Evolutionary conservation across 2,797 vertebrate genomes (phyloP).

Genomic region (Catharus ustulatus): DNA sequence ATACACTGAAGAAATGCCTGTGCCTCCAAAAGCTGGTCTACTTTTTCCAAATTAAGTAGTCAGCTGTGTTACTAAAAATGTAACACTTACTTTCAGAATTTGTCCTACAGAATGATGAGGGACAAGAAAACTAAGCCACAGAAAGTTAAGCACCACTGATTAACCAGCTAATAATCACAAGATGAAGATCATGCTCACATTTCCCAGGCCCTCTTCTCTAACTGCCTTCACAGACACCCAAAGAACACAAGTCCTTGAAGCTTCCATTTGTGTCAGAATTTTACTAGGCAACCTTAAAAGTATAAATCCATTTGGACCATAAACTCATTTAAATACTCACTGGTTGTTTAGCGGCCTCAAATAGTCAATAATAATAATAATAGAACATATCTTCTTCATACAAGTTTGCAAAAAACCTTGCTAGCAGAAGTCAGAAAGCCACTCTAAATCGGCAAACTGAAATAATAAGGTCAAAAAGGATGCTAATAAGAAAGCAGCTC

Average conservation of each 20-base stretch:
- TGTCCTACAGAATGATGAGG: background rate
- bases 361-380: background rate
- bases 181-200: background rate
- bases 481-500: background rate
- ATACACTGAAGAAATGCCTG: background rate
- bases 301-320: background rate
- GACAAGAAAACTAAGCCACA: background rate
- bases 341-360: background rate
- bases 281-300: background rate
- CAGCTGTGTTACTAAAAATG: background rate
- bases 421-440: slow-evolving; percentile 34
- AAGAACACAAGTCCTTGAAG: background rate
- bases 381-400: background rate
- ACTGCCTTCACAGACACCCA: background rate
- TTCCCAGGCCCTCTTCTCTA: background rate
- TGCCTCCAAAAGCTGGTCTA: background rate
- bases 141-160: background rate
- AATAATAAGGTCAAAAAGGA: slow-evolving; percentile 23
- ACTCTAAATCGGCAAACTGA: slow-evolving; percentile 26
- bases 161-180: background rate
- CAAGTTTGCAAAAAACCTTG: slow-evolving; percentile 18
- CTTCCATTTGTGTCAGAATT: background rate
- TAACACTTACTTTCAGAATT: background rate
- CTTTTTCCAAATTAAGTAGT: background rate
- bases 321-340: background rate